Base-by-base conservation (phyloP, 2,113 vertebrate species). In the Seriola dumerili region DNA sequence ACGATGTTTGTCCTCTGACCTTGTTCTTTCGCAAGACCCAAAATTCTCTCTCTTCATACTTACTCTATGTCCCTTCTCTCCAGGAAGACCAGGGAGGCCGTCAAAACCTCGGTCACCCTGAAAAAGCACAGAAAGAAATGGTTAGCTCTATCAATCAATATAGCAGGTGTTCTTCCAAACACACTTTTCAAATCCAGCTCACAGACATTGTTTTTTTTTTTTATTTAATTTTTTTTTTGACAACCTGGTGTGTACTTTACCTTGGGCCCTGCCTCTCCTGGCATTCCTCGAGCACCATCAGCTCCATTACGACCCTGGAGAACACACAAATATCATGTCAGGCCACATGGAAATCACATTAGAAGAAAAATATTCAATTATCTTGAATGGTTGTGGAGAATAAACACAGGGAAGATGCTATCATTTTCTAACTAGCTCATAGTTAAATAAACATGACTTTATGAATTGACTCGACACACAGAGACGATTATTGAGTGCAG, bases 91-190 rank as follows among this genome's bases (percentile, higher is more conserved):
- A 23, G 98, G 98, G 82, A 99, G 97, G 58, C 98, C 98, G 86
- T 99, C 98, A 80, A 99, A 99, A 48, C 98, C 98, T 92, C 98
- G 94, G 83, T 99, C 98, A 34, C 98, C 98, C 98, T 99, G 91
- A 55, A 87, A 95, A 21, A 48, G 12, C 36, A 92, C 64, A 29
- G 44, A 1, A 50, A 90, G 3, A 66, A 21, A n/a, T 2, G 13
- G 67, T 78, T 21, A 72, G 13, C 32, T 25, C 11, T 0, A 61
- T 78, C 38, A 71, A 29, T 62, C 10, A n/a, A 4, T 12, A 61
- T 29, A 13, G 55, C 21, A 58, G 23, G 9, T 61, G 55, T 48
- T 61, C 46, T 61, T 69, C 17, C 62, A 54, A 46, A 54, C 23
- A 12, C 13, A 64, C 14, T n/a, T 52, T 71, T 65, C 4, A 48